Conservation (phyloP, 2,113 vertebrate genomes). For the Cairina moschata region DNA sequence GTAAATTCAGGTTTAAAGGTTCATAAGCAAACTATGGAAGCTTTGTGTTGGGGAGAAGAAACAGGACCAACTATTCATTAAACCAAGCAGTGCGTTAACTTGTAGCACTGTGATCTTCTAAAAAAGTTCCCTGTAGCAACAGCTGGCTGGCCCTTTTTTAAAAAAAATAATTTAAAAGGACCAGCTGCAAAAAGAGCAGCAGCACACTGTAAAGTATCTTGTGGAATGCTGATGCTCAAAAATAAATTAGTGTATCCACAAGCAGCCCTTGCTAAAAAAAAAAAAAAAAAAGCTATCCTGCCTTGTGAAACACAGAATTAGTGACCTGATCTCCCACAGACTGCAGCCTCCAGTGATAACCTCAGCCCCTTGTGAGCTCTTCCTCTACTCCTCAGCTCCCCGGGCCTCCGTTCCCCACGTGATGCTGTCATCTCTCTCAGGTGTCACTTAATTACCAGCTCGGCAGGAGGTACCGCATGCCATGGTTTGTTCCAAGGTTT, state of each 20-base stretch:
- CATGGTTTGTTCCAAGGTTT: not conserved
- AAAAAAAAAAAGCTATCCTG: not conserved
- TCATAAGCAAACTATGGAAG: not conserved
- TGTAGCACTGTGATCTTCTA: not conserved
- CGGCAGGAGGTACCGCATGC: not conserved
- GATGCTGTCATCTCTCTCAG: not conserved
- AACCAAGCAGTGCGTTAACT: not conserved
- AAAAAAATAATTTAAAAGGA: not conserved
- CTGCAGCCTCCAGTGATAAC: not conserved
- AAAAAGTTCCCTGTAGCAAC: not conserved
- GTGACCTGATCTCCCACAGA: not conserved
- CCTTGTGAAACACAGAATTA: not conserved
- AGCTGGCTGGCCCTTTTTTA: not conserved
- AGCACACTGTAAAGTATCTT: not conserved
- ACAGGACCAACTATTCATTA: not conserved
- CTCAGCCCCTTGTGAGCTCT: not conserved
- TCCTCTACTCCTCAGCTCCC: not conserved
- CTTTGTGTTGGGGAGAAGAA: not conserved
- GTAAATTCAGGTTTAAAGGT: not conserved
- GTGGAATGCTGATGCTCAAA: not conserved
- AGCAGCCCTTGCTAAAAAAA: not conserved
- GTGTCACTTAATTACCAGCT: not conserved
- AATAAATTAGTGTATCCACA: not conserved
- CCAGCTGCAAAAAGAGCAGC: not conserved
- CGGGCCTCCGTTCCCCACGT: not conserved